Conservation (phyloP, 1,140 invertebrate species). For the Trichonephila clavipes region DNA sequence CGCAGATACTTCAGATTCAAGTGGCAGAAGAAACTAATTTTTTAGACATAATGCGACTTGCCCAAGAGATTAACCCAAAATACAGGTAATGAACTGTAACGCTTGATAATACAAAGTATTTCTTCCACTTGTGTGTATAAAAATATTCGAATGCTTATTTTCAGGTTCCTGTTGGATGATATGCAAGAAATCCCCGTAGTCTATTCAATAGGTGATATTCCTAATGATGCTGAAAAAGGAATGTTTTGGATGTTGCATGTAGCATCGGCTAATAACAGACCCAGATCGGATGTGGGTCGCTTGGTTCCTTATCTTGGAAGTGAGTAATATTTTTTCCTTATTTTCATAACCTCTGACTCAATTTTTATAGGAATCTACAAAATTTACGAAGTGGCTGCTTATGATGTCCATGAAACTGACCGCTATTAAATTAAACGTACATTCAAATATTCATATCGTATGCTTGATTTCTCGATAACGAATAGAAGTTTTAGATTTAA, state of each 20-base stretch:
- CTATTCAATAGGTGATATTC: constrained; percentile 48
- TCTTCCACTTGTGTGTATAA: no score
- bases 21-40: constrained; percentile 11
- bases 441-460: no score
- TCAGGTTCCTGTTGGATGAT: constrained; percentile 19
- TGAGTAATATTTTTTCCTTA: neutral
- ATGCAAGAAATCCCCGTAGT: neutral
- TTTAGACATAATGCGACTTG: constrained; percentile 55
- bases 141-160: neutral
- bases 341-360: neutral
- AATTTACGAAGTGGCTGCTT: no score
- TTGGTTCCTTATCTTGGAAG: neutral
- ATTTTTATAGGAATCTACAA: no score
- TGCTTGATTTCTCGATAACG: neutral
- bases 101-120: neutral
- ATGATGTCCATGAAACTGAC: no score
- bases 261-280: neutral
- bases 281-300: neutral
- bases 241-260: constrained; percentile 49
- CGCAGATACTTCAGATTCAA: neutral
- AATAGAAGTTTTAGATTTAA: no score
- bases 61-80: constrained; percentile 1
- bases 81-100: neutral
- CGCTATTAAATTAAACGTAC: no score
- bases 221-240: constrained; percentile 63